Evolutionary conservation across 2,888 invertebrate genomes (phyloP).

Genomic region (Onthophagus sagittarius): DNA sequence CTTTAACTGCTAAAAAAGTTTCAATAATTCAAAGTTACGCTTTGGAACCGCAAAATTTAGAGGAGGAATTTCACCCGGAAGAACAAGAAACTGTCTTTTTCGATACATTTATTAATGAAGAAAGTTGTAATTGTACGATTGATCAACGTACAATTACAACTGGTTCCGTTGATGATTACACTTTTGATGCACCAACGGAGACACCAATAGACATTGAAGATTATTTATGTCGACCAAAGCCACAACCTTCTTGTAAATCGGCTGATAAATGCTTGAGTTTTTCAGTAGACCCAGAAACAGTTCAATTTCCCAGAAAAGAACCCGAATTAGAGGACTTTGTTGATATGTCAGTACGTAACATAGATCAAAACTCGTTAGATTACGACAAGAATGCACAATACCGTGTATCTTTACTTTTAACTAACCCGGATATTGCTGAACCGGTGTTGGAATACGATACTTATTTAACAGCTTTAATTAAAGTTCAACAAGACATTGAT

Average conservation of each 20-base stretch:
- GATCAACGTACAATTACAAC: background rate
- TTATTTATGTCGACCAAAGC: background rate
- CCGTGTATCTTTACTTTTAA: slow-evolving; percentile 53
- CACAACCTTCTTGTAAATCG: background rate
- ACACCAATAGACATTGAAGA: background rate
- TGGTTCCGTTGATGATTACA: background rate
- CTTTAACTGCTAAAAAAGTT: slow-evolving; percentile 53
- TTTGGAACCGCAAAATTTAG: background rate
- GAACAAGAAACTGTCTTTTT: background rate
- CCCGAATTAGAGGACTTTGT: slow-evolving; percentile 31
- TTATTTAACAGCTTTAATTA: slow-evolving; percentile 58
- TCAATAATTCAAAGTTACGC: slow-evolving; percentile 41
- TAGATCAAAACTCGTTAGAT: slow-evolving; percentile 19
- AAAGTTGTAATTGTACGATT: background rate
- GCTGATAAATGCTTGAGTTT: background rate
- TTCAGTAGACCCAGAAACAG: background rate
- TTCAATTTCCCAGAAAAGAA: background rate
- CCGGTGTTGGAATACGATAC: slow-evolving; percentile 49
- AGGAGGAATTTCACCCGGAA: background rate
- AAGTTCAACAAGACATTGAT: slow-evolving; percentile 47
- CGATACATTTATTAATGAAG: no score
- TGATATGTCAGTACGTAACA: slow-evolving; percentile 29
- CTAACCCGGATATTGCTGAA: slow-evolving; percentile 46
- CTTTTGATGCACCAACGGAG: background rate
- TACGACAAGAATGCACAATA: slow-evolving; percentile 47